Conservation (phyloP, 2,797 vertebrate genomes). For the Crypturellus tataupa region DNA sequence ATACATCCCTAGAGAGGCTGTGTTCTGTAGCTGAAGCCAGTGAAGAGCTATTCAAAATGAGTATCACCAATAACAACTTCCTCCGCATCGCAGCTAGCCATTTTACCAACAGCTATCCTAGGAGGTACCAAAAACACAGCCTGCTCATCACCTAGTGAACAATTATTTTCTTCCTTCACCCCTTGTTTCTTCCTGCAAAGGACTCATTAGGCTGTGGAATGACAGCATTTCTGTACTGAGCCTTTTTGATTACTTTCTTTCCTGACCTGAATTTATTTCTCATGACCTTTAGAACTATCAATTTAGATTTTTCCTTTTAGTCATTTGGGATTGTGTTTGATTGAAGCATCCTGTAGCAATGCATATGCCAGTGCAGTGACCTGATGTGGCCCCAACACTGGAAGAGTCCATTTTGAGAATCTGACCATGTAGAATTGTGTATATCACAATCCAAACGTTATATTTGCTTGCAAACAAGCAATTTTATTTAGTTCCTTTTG, state of each 20-base stretch:
- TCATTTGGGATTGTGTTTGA: slow-evolving; percentile 62
- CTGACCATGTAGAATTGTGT: neutral
- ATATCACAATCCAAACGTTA: neutral
- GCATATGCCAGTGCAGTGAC: neutral
- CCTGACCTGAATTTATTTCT: slow-evolving; percentile 68
- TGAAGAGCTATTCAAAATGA: neutral
- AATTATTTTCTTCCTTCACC: slow-evolving; percentile 75
- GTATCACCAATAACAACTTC: neutral
- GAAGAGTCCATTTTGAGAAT: neutral
- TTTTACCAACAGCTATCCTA: neutral
- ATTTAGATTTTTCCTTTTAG: slow-evolving; percentile 59
- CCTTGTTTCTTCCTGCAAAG: slow-evolving; percentile 75
- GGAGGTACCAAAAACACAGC: slow-evolving; percentile 9
- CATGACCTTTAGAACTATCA: slow-evolving; percentile 74
- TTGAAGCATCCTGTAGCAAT: slow-evolving; percentile 39
- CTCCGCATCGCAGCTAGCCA: neutral
- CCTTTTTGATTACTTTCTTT: slow-evolving; percentile 76
- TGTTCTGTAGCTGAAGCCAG: neutral
- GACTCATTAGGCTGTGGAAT: slow-evolving; percentile 74
- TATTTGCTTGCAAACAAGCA: neutral
- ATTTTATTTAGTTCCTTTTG: neutral
- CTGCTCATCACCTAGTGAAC: slow-evolving; percentile 48
- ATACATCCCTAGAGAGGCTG: neutral
- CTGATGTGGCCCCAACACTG: neutral
- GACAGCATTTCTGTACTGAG: slow-evolving; percentile 36